Conservation (phyloP, 2,113 vertebrate species). For the Holacanthus passer region DNA sequence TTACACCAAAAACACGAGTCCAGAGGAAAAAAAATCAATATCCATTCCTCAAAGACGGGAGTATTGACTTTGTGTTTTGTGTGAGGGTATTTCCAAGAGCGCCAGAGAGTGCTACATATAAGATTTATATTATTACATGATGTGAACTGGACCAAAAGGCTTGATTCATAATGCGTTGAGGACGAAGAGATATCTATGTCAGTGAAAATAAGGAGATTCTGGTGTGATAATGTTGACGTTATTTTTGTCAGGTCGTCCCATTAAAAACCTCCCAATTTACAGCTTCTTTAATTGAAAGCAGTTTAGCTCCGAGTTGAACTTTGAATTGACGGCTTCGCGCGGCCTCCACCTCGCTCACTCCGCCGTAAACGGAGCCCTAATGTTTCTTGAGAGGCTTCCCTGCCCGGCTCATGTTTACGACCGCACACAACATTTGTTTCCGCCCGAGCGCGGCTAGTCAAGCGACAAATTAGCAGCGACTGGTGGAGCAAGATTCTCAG, state of each 20-base stretch:
- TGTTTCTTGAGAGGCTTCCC: conserved; percentile 14
- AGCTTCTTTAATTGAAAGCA: neutral
- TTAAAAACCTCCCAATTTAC: neutral
- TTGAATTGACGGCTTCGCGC: neutral
- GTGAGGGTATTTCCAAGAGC: conserved; percentile 11
- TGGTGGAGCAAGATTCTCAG: conserved; percentile 53
- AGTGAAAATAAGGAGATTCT: neutral
- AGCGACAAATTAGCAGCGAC: conserved; percentile 68
- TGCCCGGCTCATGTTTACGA: conserved; percentile 29
- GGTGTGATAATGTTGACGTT: neutral
- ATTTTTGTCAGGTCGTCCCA: neutral
- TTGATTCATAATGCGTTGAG: neutral
- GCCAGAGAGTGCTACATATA: neutral
- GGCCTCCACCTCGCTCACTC: neutral
- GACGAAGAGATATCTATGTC: neutral
- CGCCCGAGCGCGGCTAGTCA: conserved; percentile 33
- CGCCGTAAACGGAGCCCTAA: neutral
- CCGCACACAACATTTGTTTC: conserved; percentile 49
- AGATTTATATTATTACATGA: neutral
- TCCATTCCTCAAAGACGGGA: neutral
- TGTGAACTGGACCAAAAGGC: neutral
- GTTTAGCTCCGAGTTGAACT: conserved; percentile 18
- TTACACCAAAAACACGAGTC: conserved; percentile 8
- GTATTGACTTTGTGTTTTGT: conserved; percentile 34
- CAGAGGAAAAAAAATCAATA: conserved; percentile 46